Evolutionary conservation across 2,797 vertebrate genomes (phyloP).

Genomic region (Vultur gryphus): DNA sequence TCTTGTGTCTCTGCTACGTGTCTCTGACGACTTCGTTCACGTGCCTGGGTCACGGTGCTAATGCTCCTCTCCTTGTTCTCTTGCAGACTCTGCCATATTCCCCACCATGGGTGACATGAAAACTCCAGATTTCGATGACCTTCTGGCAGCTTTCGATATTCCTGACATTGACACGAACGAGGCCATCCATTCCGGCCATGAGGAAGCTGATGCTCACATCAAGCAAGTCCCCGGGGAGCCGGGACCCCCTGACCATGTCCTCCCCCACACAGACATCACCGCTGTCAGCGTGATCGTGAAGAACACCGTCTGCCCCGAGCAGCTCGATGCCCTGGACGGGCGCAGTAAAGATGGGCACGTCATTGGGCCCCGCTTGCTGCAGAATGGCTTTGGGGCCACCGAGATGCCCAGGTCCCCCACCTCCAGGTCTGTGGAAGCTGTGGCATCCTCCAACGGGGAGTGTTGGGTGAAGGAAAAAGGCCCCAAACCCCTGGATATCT

Average conservation of each 20-base stretch:
- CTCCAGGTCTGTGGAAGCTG: neutral
- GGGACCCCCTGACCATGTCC: slow-evolving; percentile 65
- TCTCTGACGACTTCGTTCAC: rapidly evolving
- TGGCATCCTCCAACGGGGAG: slow-evolving; percentile 39
- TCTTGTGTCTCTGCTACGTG: neutral
- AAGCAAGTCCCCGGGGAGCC: slow-evolving; percentile 44
- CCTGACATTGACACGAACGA: slow-evolving; percentile 96
- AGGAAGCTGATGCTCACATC: slow-evolving; percentile 81
- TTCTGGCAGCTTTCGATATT: slow-evolving; percentile 95
- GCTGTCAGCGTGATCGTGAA: slow-evolving; percentile 96
- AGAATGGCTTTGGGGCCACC: slow-evolving; percentile 81
- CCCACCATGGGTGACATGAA: slow-evolving; percentile 97
- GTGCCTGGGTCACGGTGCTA: rapidly evolving
- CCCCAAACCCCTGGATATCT: slow-evolving; percentile 70
- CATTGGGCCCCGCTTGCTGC: slow-evolving; percentile 63
- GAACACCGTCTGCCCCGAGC: slow-evolving; percentile 86
- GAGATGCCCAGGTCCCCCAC: slow-evolving; percentile 19
- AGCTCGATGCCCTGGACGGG: slow-evolving; percentile 52
- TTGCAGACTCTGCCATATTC: neutral
- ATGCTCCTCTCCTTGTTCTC: neutral
- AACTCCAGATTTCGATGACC: slow-evolving; percentile 97
- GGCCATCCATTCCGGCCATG: slow-evolving; percentile 88
- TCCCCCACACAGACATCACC: slow-evolving; percentile 74
- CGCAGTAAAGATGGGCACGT: slow-evolving; percentile 33
- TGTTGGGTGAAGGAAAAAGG: slow-evolving; percentile 66